A percentile compares a stretch with the other conserved stretches of the same genome.
Evolutionary conservation across 2,113 vertebrate species (phyloP).

Genomic region (Neolamprologus ventralis): DNA sequence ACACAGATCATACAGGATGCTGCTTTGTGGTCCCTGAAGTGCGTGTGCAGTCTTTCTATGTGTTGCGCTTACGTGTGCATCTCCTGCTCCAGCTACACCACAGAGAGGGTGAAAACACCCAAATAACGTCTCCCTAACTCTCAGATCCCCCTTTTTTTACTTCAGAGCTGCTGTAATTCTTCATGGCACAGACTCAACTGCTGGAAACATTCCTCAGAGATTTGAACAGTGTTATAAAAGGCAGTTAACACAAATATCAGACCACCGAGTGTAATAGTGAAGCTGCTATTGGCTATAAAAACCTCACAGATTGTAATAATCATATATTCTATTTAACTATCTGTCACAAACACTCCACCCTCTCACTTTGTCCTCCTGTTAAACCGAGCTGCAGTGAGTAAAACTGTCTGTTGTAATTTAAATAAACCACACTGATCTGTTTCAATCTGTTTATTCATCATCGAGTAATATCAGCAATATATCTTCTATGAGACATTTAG

Average conservation of each 20-base stretch:
- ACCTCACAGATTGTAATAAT: background rate
- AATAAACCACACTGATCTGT: background rate
- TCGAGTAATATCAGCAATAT: background rate
- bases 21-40: background rate
- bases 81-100: background rate
- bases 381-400: background rate
- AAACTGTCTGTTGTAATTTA: background rate
- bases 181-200: background rate
- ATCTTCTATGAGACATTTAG: background rate
- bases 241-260: background rate
- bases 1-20: background rate
- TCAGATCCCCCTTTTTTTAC: background rate
- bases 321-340: background rate
- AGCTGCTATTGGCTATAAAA: background rate
- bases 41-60: background rate
- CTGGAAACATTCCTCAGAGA: background rate
- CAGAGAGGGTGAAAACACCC: background rate
- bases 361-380: background rate
- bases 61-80: background rate
- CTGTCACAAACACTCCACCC: background rate
- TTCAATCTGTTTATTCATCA: background rate
- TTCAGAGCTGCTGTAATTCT: background rate
- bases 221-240: background rate
- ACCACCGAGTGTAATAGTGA: background rate
- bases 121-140: background rate